Evolutionary conservation across 2,797 vertebrate genomes (phyloP), one percentile per base, ranked within the genome.

Genomic region (Lepidocolaptes lacrymiger): DNA sequence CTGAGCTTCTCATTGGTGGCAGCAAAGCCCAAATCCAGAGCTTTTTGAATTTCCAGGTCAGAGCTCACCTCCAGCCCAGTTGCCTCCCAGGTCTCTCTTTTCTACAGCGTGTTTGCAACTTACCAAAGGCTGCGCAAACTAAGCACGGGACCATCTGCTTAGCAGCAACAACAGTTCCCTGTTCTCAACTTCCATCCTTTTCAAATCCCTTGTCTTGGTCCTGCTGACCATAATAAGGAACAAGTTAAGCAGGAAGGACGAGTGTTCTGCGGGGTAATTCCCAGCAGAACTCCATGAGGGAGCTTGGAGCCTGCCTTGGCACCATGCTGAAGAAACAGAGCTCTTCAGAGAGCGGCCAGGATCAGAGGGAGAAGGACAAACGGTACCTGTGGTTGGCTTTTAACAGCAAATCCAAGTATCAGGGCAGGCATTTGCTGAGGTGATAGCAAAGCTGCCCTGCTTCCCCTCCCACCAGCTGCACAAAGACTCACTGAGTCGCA

Each of bases 161-260:
- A 72, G 73, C 64, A 88, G 75, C 68, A 85, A 51, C 46, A 79
- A 34, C 71, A 88, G 27, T 20, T 88, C 74, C 76, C 86, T 55
- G 46, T 46, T 62, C 49, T 51, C 11, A 0, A 2, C 23, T 62
- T 78, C 58, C 13, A 56, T 15, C 56, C 49, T 58, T 67, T 61
- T 41, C 2, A 75, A 93, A 84, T 62, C n/a, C 73, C 37, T 64
- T 41, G 43, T 69, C 80, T 59, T 84, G 61, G 52, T 80, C 69
- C 89, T 75, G 76, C 66, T 94, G 89, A 20, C 91, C 89, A 44
- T n/a, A 44, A 26, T 49, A 46, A 64, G 67, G 79, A 96, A 78
- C 9, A 0, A 72, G 82, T 94, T 88, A 82, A 72, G 69, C 94
- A 96, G 62, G 91, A 89, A 92, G 69, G 61, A 61, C 4, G 1